phyloP scores from a whole-genome alignment of 2,797 vertebrate genomes.

The Alca torda region DNA sequence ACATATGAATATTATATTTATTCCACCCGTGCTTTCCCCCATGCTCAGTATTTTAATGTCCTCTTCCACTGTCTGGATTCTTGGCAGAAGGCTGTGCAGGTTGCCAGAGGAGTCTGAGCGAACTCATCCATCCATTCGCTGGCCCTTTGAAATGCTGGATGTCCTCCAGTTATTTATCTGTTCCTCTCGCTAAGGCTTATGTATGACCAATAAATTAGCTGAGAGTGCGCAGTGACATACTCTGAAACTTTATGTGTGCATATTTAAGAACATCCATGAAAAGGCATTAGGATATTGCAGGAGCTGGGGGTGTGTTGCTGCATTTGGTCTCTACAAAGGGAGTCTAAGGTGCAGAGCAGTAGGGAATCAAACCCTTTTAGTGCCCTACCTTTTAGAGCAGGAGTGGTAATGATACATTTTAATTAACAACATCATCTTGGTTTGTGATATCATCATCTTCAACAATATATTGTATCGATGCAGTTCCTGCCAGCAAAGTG shows the following conservation, averaged over 20 bases:
- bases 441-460: slow-evolving; percentile 1
- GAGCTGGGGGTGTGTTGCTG: background rate
- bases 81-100: background rate
- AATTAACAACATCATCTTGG: background rate
- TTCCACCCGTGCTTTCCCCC: background rate
- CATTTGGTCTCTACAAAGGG: background rate
- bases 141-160: background rate
- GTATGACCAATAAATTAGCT: slow-evolving; percentile 34
- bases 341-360: background rate
- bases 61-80: background rate
- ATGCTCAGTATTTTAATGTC: background rate
- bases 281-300: background rate
- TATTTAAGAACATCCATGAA: background rate
- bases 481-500: background rate
- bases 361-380: background rate
- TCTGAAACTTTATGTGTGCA: background rate
- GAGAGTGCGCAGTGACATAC: background rate
- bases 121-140: slow-evolving; percentile 13
- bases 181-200: background rate
- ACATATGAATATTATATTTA: background rate
- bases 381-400: background rate
- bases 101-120: background rate
- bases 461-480: background rate
- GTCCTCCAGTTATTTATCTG: slow-evolving; percentile 11
- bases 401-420: background rate